A percentile compares a stretch with the other conserved stretches of the same genome.
Evolutionary conservation across 2,797 vertebrate species (phyloP).

Genomic region (Micropoecilia bifurca): DNA sequence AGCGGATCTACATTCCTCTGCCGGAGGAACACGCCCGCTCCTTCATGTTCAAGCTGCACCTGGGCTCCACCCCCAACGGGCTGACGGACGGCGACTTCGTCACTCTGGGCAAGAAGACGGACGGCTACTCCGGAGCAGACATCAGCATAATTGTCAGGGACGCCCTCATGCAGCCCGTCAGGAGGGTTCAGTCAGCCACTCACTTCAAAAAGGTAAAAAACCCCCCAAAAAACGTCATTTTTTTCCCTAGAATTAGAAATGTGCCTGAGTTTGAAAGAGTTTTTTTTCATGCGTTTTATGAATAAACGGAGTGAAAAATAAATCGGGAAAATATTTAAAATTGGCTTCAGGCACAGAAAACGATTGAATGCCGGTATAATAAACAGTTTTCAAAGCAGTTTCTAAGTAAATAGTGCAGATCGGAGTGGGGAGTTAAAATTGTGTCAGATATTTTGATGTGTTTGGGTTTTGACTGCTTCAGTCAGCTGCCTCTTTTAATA

Average conservation of each 20-base stretch:
- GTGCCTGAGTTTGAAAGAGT: not conserved
- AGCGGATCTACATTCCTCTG: conserved; percentile 97
- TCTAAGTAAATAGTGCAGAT: not conserved
- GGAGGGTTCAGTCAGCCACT: conserved; percentile 97
- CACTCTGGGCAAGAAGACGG: conserved; percentile 89
- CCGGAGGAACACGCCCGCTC: conserved; percentile 93
- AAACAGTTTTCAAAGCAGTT: not conserved
- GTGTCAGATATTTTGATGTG: not conserved
- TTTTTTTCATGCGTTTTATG: not conserved
- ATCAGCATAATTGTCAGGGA: conserved; percentile 95
- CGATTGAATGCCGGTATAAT: not conserved
- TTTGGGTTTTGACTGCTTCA: not conserved
- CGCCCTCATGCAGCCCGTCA: conserved; percentile 96
- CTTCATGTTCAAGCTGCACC: conserved; percentile 95
- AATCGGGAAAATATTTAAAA: not conserved
- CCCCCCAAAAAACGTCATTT: no score
- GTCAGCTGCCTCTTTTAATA: not conserved
- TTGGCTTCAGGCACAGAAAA: not conserved
- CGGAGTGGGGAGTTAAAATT: not conserved
- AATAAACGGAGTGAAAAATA: not conserved
- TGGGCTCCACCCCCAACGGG: conserved; percentile 88
- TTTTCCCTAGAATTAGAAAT: not conserved
- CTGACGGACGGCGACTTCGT: conserved; percentile 87
- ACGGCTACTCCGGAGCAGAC: conserved; percentile 95
- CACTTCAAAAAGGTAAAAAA: conserved; percentile 92